These are phyloP conservation scores for Phalera bucephala DNA, from an alignment of 2,888 invertebrate species.

Conservation along the genomic window DNA sequence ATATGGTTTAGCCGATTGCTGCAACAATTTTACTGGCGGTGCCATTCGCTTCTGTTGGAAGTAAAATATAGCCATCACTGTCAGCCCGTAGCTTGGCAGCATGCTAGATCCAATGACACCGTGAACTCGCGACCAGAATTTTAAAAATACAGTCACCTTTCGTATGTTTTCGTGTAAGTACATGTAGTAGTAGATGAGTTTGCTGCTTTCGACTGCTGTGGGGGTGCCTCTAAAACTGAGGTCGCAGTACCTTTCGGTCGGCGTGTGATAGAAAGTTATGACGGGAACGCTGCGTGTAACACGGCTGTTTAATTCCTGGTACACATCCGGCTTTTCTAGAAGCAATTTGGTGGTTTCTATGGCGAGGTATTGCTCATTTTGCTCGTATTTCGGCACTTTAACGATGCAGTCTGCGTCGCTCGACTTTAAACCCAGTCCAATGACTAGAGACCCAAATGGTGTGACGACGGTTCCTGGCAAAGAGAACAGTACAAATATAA, in stretches of 20 bases:
- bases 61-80: conserved; percentile 9
- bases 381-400: conserved; percentile 11
- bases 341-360: conserved; percentile 9
- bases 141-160: conserved; percentile 18
- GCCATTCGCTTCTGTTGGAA: conserved; percentile 8
- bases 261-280: conserved; percentile 9
- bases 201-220: conserved; percentile 1
- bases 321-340: conserved; percentile 15
- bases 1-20: neutral
- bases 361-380: conserved; percentile 3
- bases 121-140: conserved; percentile 20
- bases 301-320: neutral
- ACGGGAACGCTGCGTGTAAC: neutral
- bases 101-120: neutral
- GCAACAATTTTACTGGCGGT: conserved; percentile 4
- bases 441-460: conserved; percentile 25
- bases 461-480: conserved; percentile 20
- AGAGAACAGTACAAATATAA: too few species aligned
- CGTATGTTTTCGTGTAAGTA: conserved; percentile 13
- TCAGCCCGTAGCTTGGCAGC: conserved; percentile 1
- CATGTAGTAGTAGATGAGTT: conserved; percentile 20
- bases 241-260: conserved; percentile 14
- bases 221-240: conserved; percentile 9
- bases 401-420: conserved; percentile 33
- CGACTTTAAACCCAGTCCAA: conserved; percentile 20